A percentile compares a stretch with the other conserved stretches of the same genome.
Evolutionary conservation across 2,888 invertebrate genomes (phyloP).

Genomic region (Luperina testacea): DNA sequence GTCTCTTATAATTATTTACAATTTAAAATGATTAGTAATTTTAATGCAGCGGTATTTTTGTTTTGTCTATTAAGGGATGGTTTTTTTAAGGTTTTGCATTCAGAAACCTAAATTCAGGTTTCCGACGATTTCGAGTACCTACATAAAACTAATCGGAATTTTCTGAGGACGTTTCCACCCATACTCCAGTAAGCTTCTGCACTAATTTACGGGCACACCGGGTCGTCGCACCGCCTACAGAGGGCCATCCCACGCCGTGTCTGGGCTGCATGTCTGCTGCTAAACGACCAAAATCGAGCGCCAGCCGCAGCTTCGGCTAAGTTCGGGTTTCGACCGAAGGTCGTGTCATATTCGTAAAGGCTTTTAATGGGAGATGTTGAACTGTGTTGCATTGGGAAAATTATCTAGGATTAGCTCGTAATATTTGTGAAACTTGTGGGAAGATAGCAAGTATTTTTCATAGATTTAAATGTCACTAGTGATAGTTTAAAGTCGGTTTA

Average conservation of each 20-base stretch:
- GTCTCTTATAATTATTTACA: too few species aligned
- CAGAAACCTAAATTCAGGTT: background rate
- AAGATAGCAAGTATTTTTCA: background rate
- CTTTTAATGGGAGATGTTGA: slow-evolving; percentile 26
- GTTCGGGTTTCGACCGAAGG: slow-evolving; percentile 19
- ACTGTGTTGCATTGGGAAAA: background rate
- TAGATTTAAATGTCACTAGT: background rate
- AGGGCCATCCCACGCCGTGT: slow-evolving; percentile 54
- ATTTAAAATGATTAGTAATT: too few species aligned
- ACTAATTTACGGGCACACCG: slow-evolving; percentile 52
- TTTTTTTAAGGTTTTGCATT: too few species aligned
- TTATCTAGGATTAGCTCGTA: background rate
- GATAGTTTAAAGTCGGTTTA: background rate
- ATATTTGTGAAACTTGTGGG: background rate
- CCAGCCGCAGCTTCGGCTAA: slow-evolving; percentile 35
- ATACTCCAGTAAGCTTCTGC: slow-evolving; percentile 31
- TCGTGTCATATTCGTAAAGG: slow-evolving; percentile 35
- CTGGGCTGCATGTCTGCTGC: slow-evolving; percentile 56
- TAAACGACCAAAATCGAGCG: slow-evolving; percentile 55
- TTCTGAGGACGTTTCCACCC: background rate
- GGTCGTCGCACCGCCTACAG: slow-evolving; percentile 58
- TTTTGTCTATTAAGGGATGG: too few species aligned
- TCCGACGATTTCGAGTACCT: background rate
- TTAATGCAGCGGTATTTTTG: too few species aligned
- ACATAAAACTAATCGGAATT: background rate